Conservation (phyloP, 1,140 invertebrate genomes). For the Neelides sp. region DNA sequence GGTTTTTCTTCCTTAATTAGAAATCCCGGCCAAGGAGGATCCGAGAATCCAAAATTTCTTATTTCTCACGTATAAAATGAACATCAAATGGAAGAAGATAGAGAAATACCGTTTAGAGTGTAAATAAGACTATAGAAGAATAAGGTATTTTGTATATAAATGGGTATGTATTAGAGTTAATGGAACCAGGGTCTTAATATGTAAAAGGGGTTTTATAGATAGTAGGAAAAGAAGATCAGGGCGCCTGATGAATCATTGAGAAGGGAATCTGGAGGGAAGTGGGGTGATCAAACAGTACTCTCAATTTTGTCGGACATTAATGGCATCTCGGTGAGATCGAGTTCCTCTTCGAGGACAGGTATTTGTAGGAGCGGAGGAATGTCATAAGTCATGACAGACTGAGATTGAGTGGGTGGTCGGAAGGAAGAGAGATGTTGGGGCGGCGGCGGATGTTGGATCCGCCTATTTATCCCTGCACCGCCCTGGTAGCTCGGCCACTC, state of each 20-base stretch:
- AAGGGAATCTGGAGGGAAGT: not conserved
- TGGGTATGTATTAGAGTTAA: not conserved
- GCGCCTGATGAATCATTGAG: not conserved
- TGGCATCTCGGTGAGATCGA: constrained; percentile 25
- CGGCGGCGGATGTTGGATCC: constrained; percentile 8
- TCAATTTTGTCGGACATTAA: constrained; percentile 30
- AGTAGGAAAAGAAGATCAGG: not conserved
- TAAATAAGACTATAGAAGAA: not conserved
- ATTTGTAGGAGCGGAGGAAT: constrained; percentile 24
- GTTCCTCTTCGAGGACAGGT: constrained; percentile 27
- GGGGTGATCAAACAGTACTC: constrained; percentile 25
- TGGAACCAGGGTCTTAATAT: not conserved
- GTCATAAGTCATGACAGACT: constrained; percentile 17
- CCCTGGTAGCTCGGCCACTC: constrained; percentile 30
- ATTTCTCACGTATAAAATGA: no score
- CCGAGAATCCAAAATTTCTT: no score
- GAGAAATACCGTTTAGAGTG: constrained; percentile 7
- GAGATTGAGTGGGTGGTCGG: constrained; percentile 14
- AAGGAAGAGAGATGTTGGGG: not conserved
- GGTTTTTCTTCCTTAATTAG: no score
- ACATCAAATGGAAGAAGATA: no score
- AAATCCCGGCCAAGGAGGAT: no score
- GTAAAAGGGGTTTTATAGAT: not conserved
- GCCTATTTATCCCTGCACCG: constrained; percentile 9
- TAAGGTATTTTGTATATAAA: not conserved